Evolutionary conservation across 2,888 invertebrate genomes (phyloP), one percentile per base, ranked within the genome.

Genomic region (Lymantria monacha): DNA sequence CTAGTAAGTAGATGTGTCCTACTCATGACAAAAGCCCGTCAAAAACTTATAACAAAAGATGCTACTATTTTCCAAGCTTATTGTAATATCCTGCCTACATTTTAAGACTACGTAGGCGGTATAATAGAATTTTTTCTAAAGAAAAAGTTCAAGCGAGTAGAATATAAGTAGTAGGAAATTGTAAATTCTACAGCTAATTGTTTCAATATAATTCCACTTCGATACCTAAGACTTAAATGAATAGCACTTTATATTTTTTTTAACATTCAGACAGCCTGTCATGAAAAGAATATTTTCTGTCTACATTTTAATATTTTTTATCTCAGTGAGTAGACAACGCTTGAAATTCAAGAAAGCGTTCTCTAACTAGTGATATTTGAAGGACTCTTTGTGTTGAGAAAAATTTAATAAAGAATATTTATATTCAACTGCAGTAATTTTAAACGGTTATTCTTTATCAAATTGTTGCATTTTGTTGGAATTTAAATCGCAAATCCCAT

Each of bases 211-310:
- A 22, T 5, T 41, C 45, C 40, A 10, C 11, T 1, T 33, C 33
- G 9, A 10, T 33, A 33, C 33, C 9, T 5, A 33, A 33, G 67
- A 73, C 72, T 64, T 65, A 60, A 61, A 62, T 53, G 63, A 65
- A 67, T 63, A 66, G 68, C 61, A 63, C 54, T 69, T 66, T 72
- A 64, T 69, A 68, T 69, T 42, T 22, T 46, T 36, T 46, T 22
- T 22, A 3, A 3, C 41, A 38, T 42, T 46, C 11, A 46, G 37
- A 50, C 12, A 46, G 15, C 14, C 11, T 13, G 52, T 51, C 46
- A 46, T 42, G 42, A 57, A 57, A 51, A 50, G 43, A 55, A 63
- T 63, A 54, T 57, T 55, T 52, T 56, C n/a, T 49, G 41, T 57
- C 38, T 52, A 53, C 14, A 42, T 53, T 42, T 46, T 49, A 49